Percentiles rank a stretch among this genome's conserved stretches.
These are phyloP conservation scores for Leptopilina myrica DNA, from an alignment of 2,888 invertebrate genomes.

Conservation along the genomic window DNA sequence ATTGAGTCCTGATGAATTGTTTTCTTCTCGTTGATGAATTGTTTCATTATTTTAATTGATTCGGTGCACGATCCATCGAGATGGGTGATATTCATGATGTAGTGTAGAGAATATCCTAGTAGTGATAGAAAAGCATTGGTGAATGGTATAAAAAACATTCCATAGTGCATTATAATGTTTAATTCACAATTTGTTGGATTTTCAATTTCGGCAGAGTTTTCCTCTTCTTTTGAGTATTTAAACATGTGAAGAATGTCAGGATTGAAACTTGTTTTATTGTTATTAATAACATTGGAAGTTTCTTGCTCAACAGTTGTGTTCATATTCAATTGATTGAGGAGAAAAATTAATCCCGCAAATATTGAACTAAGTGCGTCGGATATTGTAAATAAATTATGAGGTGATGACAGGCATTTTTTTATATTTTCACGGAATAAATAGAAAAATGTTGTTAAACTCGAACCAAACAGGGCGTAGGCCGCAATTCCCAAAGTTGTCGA, in stretches of 20 bases:
- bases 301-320: neutral
- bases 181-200: conserved; percentile 56
- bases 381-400: conserved; percentile 61
- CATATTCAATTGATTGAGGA: conserved; percentile 46
- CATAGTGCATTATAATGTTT: conserved; percentile 64
- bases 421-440: conserved; percentile 60
- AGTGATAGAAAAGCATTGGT: conserved; percentile 71
- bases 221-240: conserved; percentile 19
- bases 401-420: conserved; percentile 55
- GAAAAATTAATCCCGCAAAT: conserved; percentile 46
- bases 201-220: conserved; percentile 14
- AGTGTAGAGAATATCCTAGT: conserved; percentile 64
- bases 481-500: conserved; percentile 55
- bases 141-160: conserved; percentile 69
- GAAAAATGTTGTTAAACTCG: conserved; percentile 62
- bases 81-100: conserved; percentile 55
- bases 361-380: conserved; percentile 64
- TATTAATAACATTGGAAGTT: neutral
- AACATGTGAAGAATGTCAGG: conserved; percentile 41
- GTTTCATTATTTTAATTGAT: conserved; percentile 2
- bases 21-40: conserved; percentile 10
- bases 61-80: conserved; percentile 51
- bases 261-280: conserved; percentile 41
- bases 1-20: neutral
- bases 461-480: conserved; percentile 62